Percentiles rank a stretch among this genome's conserved stretches.
These are phyloP conservation scores for Petrocephalus microphthalmus DNA, from an alignment of 2,113 vertebrate species.

Conservation along the genomic window DNA sequence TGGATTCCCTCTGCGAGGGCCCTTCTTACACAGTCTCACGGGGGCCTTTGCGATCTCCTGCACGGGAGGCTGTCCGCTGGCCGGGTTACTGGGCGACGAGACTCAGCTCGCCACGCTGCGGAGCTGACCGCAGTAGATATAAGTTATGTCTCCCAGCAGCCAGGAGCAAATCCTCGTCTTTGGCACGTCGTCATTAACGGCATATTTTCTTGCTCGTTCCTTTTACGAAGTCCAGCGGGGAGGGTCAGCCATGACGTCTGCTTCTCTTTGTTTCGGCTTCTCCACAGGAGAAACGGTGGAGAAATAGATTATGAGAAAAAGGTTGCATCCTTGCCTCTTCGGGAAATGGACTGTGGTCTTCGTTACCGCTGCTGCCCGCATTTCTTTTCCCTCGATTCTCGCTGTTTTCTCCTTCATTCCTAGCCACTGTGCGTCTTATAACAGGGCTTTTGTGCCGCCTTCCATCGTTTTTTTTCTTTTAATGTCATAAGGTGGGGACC, in stretches of 20 bases:
- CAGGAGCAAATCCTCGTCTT: not conserved
- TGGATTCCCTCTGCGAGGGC: not conserved
- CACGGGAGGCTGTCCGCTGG: conserved; percentile 6
- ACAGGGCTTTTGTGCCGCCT: no score
- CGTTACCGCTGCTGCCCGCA: not conserved
- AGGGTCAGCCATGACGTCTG: not conserved
- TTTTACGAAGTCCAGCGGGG: not conserved
- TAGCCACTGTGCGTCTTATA: not conserved
- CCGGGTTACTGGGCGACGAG: not conserved
- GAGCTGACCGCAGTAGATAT: conserved; percentile 1
- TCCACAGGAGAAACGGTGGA: not conserved
- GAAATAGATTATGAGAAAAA: not conserved
- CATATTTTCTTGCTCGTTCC: not conserved
- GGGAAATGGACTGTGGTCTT: not conserved
- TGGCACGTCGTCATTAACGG: not conserved
- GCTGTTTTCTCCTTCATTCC: not conserved
- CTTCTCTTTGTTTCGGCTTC: not conserved
- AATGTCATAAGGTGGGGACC: conserved; percentile 74
- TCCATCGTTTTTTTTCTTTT: not conserved
- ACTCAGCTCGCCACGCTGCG: not conserved
- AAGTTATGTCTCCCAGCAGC: not conserved
- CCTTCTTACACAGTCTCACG: not conserved
- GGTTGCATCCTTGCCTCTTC: not conserved
- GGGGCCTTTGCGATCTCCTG: not conserved
- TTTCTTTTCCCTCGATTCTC: not conserved